Conservation (phyloP, 53 echinoderm and acorn worm genomes). For the Apostichopus leukothele region DNA sequence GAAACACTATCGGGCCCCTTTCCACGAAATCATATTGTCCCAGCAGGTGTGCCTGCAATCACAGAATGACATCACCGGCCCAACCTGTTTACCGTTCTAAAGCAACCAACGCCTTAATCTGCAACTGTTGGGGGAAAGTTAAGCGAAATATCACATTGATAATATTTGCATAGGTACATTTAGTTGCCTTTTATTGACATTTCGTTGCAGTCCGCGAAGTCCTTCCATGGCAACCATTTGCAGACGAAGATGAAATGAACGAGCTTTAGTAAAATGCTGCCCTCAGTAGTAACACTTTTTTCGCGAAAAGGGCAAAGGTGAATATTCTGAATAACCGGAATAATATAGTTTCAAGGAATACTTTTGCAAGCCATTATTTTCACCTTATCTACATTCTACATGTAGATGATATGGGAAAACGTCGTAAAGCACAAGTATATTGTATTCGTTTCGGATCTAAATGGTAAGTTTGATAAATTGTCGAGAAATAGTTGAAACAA, state of each 20-base stretch:
- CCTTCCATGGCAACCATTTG: no score
- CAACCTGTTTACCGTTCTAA: no score
- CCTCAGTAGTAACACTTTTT: neutral
- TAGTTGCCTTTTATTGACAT: no score
- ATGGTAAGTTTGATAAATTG: slow-evolving; percentile 15
- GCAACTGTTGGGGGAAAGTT: no score
- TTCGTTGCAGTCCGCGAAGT: no score
- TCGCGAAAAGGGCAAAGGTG: slow-evolving; percentile 41
- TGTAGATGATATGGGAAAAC: slow-evolving; percentile 43
- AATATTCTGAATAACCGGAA: slow-evolving; percentile 29
- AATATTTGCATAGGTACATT: no score
- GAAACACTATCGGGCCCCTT: neutral
- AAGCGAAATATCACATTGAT: no score
- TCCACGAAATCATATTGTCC: neutral
- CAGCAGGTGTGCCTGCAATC: neutral
- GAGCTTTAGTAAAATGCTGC: neutral
- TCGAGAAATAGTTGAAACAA: slow-evolving; percentile 9
- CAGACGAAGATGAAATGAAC: no score
- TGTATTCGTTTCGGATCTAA: slow-evolving; percentile 10
- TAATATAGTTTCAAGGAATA: slow-evolving; percentile 13
- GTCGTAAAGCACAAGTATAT: slow-evolving; percentile 23
- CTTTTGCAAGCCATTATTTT: slow-evolving; percentile 7
- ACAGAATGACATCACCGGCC: no score
- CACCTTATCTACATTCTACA: slow-evolving; percentile 1
- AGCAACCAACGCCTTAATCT: no score